These are phyloP conservation scores for Lasioglossum albipes DNA, from an alignment of 1,140 invertebrate species.

Conservation along the genomic window DNA sequence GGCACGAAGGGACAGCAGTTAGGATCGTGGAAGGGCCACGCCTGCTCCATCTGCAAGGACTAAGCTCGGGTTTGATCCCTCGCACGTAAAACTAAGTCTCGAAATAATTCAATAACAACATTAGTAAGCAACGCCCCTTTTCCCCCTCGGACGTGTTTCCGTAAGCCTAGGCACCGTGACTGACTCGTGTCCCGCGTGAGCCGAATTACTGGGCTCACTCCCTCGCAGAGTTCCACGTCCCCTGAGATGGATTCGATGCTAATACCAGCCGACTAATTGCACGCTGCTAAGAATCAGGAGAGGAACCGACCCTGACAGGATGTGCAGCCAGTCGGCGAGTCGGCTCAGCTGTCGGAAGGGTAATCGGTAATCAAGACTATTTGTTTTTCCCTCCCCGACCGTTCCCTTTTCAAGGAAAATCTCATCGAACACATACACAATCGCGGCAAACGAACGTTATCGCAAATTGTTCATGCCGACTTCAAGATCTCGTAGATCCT, in stretches of 20 bases:
- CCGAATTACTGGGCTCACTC: constrained; percentile 56
- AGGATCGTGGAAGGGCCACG: constrained; percentile 59
- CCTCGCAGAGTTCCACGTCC: constrained; percentile 40
- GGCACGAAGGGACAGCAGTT: constrained; percentile 36
- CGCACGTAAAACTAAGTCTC: constrained; percentile 74
- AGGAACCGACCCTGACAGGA: constrained; percentile 6
- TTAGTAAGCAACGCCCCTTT: constrained; percentile 63
- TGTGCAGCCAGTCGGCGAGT: background rate
- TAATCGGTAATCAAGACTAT: background rate
- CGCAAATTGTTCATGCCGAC: too few relatives aligned
- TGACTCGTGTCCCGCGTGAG: constrained; percentile 50
- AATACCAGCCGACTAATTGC: constrained; percentile 68
- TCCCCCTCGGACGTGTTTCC: constrained; percentile 38
- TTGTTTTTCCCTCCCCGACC: too few relatives aligned
- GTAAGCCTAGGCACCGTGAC: constrained; percentile 31
- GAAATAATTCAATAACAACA: constrained; percentile 78
- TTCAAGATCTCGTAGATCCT: too few relatives aligned
- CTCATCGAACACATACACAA: background rate
- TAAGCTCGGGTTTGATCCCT: constrained; percentile 69
- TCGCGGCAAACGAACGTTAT: too few relatives aligned
- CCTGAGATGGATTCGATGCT: constrained; percentile 70
- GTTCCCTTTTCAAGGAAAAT: background rate
- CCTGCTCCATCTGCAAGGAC: constrained; percentile 72
- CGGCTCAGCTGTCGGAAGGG: constrained; percentile 15
- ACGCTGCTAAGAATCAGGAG: constrained; percentile 50